phyloP scores from a whole-genome alignment of 37 sponge, comb jelly and placozoan genomes.

The Petrosia ficiformis region DNA sequence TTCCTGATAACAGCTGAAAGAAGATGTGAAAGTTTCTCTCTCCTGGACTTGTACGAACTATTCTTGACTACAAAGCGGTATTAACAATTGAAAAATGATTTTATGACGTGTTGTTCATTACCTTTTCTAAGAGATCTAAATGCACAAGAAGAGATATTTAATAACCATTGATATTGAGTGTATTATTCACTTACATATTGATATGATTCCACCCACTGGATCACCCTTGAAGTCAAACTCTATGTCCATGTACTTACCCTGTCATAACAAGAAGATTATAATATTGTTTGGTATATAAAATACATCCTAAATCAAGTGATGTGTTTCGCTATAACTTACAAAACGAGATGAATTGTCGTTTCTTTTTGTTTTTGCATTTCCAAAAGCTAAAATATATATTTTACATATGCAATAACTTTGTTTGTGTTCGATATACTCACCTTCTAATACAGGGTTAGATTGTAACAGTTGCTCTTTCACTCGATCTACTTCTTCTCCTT shows the following conservation, averaged over 20 bases:
- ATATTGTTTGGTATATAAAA: background rate
- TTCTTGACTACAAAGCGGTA: conserved; percentile 61
- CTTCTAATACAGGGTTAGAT: conserved; percentile 89
- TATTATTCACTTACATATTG: conserved; percentile 77
- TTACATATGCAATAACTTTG: background rate
- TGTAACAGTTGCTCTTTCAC: conserved; percentile 83
- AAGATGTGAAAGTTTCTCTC: conserved; percentile 94
- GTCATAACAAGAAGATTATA: background rate
- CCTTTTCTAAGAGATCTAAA: conserved; percentile 39
- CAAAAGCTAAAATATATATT: conserved; percentile 64
- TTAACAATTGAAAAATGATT: background rate
- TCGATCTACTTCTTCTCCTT: conserved; percentile 72
- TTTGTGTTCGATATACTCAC: conserved; percentile 22
- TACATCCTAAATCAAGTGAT: background rate
- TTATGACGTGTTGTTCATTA: conserved; percentile 4
- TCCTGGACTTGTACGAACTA: conserved; percentile 60
- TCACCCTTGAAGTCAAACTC: conserved; percentile 89
- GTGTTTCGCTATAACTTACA: conserved; percentile 43
- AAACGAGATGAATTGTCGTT: conserved; percentile 93
- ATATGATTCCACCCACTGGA: conserved; percentile 83
- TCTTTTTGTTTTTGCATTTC: conserved; percentile 85
- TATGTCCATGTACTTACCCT: conserved; percentile 96
- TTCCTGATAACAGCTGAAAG: conserved; percentile 77
- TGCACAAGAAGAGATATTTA: conserved; percentile 5
- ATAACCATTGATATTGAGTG: background rate